Evolutionary conservation across 2,888 invertebrate species (phyloP).

Genomic region (Apodemia mormo): DNA sequence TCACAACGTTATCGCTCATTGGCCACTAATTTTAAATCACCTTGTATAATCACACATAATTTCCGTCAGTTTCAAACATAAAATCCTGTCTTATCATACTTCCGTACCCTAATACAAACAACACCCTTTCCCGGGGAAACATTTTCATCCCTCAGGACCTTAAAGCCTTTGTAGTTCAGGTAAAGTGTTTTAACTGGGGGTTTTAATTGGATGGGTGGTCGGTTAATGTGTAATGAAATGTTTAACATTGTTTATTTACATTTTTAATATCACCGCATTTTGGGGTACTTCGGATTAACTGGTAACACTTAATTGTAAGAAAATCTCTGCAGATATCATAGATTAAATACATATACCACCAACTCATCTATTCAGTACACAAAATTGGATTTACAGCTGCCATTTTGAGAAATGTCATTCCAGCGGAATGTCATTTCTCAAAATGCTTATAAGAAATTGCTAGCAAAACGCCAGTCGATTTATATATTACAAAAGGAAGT

Average conservation of each 20-base stretch:
- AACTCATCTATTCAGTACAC: too few relatives aligned
- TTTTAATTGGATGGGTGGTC: slow-evolving; percentile 17
- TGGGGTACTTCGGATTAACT: background rate
- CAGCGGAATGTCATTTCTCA: too few relatives aligned
- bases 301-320: too few relatives aligned
- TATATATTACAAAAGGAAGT: too few relatives aligned
- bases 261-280: background rate
- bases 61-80: slow-evolving; percentile 14
- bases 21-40: slow-evolving; percentile 11
- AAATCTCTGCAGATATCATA: too few relatives aligned
- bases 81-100: slow-evolving; percentile 18
- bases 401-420: too few relatives aligned
- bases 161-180: slow-evolving; percentile 16
- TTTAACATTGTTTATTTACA: slow-evolving; percentile 11
- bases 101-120: slow-evolving; percentile 14
- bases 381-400: too few relatives aligned
- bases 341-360: too few relatives aligned
- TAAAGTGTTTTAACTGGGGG: slow-evolving; percentile 17
- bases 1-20: slow-evolving; percentile 10
- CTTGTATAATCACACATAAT: slow-evolving; percentile 14
- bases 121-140: slow-evolving; percentile 12
- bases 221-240: slow-evolving; percentile 17
- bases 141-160: slow-evolving; percentile 7
- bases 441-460: too few relatives aligned
- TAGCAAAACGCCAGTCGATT: too few relatives aligned